Evolutionary conservation across 2,797 vertebrate species (phyloP).

Genomic region (Lepilemur septentrionalis): DNA sequence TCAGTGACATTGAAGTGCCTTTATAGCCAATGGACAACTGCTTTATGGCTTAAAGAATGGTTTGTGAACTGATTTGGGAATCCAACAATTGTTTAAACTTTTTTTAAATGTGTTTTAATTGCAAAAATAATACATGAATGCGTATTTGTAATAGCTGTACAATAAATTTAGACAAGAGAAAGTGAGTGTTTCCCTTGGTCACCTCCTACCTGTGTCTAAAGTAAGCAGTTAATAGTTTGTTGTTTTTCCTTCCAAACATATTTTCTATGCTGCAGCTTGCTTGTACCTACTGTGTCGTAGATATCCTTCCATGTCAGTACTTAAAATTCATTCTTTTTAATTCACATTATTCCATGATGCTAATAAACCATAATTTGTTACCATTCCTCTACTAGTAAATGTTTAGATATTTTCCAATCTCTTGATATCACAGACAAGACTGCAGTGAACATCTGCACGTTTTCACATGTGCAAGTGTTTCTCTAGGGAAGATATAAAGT

Average conservation of each 20-base stretch:
- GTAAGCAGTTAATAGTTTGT: neutral
- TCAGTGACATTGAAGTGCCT: neutral
- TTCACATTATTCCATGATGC: neutral
- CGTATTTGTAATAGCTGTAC: neutral
- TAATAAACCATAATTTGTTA: slow-evolving; percentile 18
- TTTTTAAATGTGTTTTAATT: neutral
- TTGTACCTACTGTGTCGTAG: neutral
- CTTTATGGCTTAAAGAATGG: neutral
- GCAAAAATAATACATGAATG: neutral
- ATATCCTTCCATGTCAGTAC: neutral
- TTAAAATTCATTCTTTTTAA: neutral
- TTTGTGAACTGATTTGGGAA: neutral
- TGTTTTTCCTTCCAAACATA: neutral
- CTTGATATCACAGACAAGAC: neutral
- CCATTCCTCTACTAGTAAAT: neutral
- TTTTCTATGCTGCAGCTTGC: neutral
- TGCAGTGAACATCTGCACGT: neutral
- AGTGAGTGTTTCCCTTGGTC: neutral
- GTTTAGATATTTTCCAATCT: neutral
- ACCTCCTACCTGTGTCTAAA: neutral
- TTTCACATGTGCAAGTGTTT: neutral
- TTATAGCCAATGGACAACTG: neutral
- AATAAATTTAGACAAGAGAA: neutral
- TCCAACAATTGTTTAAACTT: neutral
- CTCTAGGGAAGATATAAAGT: neutral